phyloP scores from a whole-genome alignment of 2,888 invertebrate species.

The Chalcosyrphus nemorum region DNA sequence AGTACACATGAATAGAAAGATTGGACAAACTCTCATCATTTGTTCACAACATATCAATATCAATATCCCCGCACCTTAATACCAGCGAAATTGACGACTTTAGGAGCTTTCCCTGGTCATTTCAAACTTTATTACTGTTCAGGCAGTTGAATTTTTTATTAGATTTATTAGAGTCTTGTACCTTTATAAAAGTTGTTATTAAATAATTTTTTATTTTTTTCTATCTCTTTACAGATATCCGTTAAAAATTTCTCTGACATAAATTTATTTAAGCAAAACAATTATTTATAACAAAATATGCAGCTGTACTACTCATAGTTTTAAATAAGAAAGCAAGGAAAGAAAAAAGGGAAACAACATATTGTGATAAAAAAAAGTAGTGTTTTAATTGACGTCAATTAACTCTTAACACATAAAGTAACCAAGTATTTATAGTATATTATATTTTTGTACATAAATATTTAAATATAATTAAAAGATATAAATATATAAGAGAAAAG shows the following conservation, averaged over 20 bases:
- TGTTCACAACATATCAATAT: too few species aligned
- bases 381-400: constrained; percentile 58
- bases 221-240: constrained; percentile 39
- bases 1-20: too few species aligned
- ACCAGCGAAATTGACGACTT: too few species aligned
- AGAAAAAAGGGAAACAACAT: constrained; percentile 56
- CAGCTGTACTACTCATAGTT: constrained; percentile 36
- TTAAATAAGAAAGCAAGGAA: constrained; percentile 20
- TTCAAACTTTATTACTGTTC: too few species aligned
- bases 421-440: constrained; percentile 64
- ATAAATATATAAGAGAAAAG: constrained; percentile 36
- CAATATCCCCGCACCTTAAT: too few species aligned
- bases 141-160: too few species aligned
- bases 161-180: too few species aligned
- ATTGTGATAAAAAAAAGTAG: constrained; percentile 71
- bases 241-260: constrained; percentile 2
- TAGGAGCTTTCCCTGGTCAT: too few species aligned
- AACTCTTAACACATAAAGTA: constrained; percentile 37
- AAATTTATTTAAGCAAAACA: constrained; percentile 30
- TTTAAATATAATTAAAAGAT: constrained; percentile 15
- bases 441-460: constrained; percentile 54
- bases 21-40: too few species aligned
- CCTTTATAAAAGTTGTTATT: neutral
- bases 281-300: neutral
- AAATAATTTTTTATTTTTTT: neutral